A percentile compares a stretch with the other conserved stretches of the same genome.
Conservation (phyloP, 2,888 invertebrate species). For the Phengaris alcon region DNA sequence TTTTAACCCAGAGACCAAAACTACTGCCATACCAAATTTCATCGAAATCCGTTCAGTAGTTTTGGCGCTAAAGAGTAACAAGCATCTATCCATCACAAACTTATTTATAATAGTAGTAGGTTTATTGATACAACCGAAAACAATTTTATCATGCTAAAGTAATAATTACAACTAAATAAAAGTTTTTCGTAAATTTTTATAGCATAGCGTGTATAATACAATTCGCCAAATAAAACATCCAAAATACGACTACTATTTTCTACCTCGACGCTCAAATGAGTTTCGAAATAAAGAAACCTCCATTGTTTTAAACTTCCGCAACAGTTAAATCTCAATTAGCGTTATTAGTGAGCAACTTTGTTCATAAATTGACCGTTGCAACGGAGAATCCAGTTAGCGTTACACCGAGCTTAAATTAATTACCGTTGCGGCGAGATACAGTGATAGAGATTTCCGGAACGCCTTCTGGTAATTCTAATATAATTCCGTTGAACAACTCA, state of each 20-base stretch:
- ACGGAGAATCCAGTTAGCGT: conserved; percentile 30
- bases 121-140: no score
- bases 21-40: no score
- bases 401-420: conserved; percentile 24
- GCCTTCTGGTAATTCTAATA: conserved; percentile 8
- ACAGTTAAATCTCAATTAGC: conserved; percentile 32
- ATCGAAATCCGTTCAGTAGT: no score
- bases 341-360: conserved; percentile 30
- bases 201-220: no score
- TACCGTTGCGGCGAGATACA: conserved; percentile 15
- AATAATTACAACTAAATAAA: no score
- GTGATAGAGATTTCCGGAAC: conserved; percentile 20
- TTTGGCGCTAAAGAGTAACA: no score
- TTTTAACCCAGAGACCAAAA: no score
- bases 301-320: conserved; percentile 25
- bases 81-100: no score
- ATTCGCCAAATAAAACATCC: no score
- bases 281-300: conserved; percentile 9
- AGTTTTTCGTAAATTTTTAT: no score
- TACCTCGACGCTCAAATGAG: not conserved
- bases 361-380: conserved; percentile 30
- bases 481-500: conserved; percentile 5
- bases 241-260: not conserved
- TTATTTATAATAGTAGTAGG: no score
- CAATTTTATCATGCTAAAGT: no score